Evolutionary conservation across 2,113 vertebrate genomes (phyloP).

Genomic region (Rhinopomastus cyanomelas): DNA sequence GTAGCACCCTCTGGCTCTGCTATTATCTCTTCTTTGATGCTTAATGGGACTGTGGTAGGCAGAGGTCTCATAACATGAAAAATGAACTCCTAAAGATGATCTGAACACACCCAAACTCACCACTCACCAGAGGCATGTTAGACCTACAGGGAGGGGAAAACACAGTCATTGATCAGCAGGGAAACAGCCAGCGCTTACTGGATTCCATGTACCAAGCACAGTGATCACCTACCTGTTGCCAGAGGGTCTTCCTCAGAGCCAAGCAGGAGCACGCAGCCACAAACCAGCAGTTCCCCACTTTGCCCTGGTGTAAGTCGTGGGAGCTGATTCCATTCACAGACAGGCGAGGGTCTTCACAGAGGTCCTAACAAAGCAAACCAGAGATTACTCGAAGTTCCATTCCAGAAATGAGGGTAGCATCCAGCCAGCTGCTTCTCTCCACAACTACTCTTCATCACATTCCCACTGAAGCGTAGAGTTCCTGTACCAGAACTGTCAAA

Average conservation of each 20-base stretch:
- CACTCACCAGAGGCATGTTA: neutral
- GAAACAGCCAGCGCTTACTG: neutral
- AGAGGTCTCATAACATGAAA: neutral
- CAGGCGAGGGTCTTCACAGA: constrained; percentile 80
- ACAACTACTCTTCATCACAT: neutral
- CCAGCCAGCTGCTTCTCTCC: neutral
- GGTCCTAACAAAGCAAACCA: constrained; percentile 77
- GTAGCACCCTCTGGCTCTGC: neutral
- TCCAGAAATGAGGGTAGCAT: neutral
- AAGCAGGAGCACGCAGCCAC: constrained; percentile 91
- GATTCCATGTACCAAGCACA: neutral
- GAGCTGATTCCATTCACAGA: constrained; percentile 89
- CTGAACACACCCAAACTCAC: neutral
- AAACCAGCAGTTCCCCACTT: constrained; percentile 91
- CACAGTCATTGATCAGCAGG: neutral
- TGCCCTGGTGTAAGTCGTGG: constrained; percentile 89
- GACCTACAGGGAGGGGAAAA: neutral
- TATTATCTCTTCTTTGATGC: neutral
- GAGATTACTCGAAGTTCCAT: neutral
- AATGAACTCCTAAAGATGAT: neutral
- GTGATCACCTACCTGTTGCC: constrained; percentile 80
- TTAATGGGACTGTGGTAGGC: neutral
- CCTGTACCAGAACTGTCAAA: neutral
- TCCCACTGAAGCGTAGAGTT: neutral
- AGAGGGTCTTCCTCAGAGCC: constrained; percentile 83